Conservation (phyloP, 2,888 invertebrate species). For the Drosophila kambysellisi region DNA sequence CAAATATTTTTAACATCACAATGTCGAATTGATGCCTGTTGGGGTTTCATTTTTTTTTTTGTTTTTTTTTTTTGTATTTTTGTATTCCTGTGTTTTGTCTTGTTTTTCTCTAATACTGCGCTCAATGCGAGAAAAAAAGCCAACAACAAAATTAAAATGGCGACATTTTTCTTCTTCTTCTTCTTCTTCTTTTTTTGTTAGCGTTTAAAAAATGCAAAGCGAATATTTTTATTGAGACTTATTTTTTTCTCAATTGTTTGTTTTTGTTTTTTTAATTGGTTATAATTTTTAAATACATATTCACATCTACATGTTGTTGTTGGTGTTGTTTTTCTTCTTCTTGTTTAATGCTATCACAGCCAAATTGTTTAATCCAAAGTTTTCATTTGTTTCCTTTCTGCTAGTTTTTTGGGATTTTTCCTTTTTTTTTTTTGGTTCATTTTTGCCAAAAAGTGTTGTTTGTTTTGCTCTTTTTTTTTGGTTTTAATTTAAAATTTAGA, state of each 20-base stretch:
- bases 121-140: slow-evolving; percentile 68
- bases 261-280: slow-evolving; percentile 30
- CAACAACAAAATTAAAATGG: slow-evolving; percentile 71
- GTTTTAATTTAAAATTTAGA: slow-evolving; percentile 78
- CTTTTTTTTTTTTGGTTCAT: slow-evolving; percentile 38
- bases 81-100: slow-evolving; percentile 23
- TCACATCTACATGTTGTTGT: slow-evolving; percentile 16
- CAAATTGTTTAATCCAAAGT: slow-evolving; percentile 85
- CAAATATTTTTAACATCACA: slow-evolving; percentile 80
- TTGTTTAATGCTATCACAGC: slow-evolving; percentile 85
- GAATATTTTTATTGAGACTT: slow-evolving; percentile 44
- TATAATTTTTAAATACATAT: slow-evolving; percentile 48
- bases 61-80: slow-evolving; percentile 16
- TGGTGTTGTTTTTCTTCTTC: slow-evolving; percentile 29
- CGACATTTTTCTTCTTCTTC: slow-evolving; percentile 43
- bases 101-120: slow-evolving; percentile 72
- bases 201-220: slow-evolving; percentile 57
- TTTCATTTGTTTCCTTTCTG: slow-evolving; percentile 62
- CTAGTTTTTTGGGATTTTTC: slow-evolving; percentile 21
- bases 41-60: slow-evolving; percentile 27
- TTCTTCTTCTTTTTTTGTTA: slow-evolving; percentile 31
- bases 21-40: slow-evolving; percentile 77
- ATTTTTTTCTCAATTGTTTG: slow-evolving; percentile 17
- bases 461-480: slow-evolving; percentile 48
- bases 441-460: slow-evolving; percentile 71